Conservation (phyloP, 1,140 invertebrate species). For the Pseudomyrmex sp. region DNA sequence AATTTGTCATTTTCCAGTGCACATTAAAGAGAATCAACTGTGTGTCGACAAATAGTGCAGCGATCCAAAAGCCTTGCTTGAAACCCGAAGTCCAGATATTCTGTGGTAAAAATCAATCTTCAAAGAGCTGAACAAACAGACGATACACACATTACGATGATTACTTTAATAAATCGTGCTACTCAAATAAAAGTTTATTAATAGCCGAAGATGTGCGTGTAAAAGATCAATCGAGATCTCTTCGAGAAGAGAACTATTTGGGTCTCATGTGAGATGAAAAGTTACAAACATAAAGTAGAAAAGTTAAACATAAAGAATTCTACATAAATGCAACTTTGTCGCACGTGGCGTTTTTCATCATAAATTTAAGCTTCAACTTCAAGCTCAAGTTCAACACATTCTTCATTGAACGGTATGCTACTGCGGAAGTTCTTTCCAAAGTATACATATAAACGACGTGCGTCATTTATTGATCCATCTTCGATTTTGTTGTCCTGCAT, state of each 20-base stretch:
- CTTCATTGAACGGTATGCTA: slow-evolving; percentile 3
- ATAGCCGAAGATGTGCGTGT: background rate
- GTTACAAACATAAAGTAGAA: background rate
- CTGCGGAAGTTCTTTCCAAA: background rate
- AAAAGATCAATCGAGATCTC: background rate
- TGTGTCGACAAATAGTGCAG: no score
- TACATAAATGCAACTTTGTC: background rate
- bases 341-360: background rate
- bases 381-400: background rate
- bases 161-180: background rate
- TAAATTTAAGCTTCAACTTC: slow-evolving; percentile 12
- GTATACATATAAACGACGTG: no score
- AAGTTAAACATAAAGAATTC: slow-evolving; percentile 1
- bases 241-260: background rate
- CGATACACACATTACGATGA: background rate
- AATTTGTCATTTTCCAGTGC: no score
- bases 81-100: background rate
- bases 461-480: no score
- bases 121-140: background rate
- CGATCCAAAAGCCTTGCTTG: background rate
- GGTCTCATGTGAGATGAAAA: background rate
- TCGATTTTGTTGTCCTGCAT: no score
- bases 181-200: slow-evolving; percentile 11
- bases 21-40: no score
- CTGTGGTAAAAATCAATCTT: background rate